Conservation (phyloP, 2,113 vertebrate genomes). For the Martes martes region DNA sequence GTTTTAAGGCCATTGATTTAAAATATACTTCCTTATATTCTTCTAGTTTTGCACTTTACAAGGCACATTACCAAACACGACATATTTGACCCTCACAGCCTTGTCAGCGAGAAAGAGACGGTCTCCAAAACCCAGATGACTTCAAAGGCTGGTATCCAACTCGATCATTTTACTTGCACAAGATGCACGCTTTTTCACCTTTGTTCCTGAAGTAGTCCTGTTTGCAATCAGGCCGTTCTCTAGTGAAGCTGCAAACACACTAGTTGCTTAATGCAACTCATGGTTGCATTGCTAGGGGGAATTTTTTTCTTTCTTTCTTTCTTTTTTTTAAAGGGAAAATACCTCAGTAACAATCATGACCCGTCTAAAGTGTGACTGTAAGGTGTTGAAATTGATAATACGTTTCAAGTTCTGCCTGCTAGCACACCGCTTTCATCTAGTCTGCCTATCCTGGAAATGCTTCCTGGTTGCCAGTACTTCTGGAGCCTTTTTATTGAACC, state of each 20-base stretch:
- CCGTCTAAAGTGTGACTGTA: background rate
- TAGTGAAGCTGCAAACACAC: background rate
- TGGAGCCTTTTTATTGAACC: background rate
- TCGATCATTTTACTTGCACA: background rate
- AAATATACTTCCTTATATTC: background rate
- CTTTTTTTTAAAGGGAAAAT: background rate
- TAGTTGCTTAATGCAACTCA: background rate
- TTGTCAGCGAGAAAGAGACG: background rate
- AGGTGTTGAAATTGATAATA: background rate
- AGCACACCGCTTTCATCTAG: background rate
- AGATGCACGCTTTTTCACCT: background rate
- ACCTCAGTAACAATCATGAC: background rate
- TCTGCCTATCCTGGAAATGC: background rate
- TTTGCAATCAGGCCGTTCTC: background rate
- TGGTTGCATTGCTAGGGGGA: background rate
- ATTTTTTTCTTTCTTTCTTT: too few relatives aligned
- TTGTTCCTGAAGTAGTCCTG: background rate
- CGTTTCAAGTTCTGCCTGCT: background rate
- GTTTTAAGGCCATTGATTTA: too few relatives aligned
- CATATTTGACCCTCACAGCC: background rate
- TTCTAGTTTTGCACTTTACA: constrained; percentile 11
- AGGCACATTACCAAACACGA: background rate
- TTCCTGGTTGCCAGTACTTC: background rate
- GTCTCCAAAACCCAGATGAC: background rate
- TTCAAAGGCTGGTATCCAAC: background rate